phyloP scores from a whole-genome alignment of 2,888 invertebrate genomes.

The Odontocolon sp. region DNA sequence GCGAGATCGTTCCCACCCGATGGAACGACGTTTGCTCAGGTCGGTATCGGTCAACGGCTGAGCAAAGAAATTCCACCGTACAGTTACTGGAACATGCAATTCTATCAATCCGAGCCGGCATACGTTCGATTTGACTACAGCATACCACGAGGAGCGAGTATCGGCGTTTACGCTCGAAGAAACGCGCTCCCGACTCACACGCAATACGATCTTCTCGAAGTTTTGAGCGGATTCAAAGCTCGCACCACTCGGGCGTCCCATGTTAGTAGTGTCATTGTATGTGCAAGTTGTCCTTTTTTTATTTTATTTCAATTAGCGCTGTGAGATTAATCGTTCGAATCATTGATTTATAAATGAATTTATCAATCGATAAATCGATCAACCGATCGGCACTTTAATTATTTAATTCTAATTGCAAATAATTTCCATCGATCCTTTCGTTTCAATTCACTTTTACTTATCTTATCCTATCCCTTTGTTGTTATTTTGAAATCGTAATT shows the following conservation, averaged over 20 bases:
- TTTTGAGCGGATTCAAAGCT: constrained; percentile 94
- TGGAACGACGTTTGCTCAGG: constrained; percentile 95
- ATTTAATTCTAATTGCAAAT: not conserved
- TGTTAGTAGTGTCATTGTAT: constrained; percentile 86
- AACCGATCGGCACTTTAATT: too few species aligned
- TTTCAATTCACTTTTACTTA: not conserved
- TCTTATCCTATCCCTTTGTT: not conserved
- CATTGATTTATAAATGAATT: too few species aligned
- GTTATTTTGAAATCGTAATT: too few species aligned
- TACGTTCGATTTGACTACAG: constrained; percentile 97
- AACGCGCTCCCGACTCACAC: constrained; percentile 98
- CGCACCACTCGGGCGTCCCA: constrained; percentile 92
- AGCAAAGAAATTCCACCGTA: constrained; percentile 95
- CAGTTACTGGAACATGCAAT: constrained; percentile 98
- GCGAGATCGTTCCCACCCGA: constrained; percentile 96
- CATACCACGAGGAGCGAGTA: constrained; percentile 94
- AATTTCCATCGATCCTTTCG: not conserved
- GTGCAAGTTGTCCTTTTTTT: constrained; percentile 64
- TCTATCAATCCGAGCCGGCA: constrained; percentile 96
- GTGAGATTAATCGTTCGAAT: too few species aligned
- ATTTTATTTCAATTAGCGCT: too few species aligned
- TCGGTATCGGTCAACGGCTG: constrained; percentile 92
- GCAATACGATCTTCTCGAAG: constrained; percentile 97
- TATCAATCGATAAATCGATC: too few species aligned
- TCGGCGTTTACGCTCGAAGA: constrained; percentile 96